These are phyloP conservation scores for Acronicta aceris DNA, from an alignment of 2,888 invertebrate genomes.

Conservation along the genomic window DNA sequence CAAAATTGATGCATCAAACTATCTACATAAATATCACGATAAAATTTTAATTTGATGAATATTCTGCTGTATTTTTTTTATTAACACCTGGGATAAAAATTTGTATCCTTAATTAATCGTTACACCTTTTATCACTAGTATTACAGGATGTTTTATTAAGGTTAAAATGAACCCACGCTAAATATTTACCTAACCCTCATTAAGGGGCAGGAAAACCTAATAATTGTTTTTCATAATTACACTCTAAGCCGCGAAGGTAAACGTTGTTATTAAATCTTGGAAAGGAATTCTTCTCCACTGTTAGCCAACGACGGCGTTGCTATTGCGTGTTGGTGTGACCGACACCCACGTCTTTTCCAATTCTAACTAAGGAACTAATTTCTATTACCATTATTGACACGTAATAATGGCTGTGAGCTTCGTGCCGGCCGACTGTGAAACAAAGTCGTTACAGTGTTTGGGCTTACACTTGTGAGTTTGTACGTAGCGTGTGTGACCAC, in stretches of 20 bases:
- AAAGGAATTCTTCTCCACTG: constrained; percentile 29
- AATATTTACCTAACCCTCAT: constrained; percentile 54
- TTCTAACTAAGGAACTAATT: constrained; percentile 71
- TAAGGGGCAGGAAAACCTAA: constrained; percentile 43
- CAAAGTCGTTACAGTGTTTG: constrained; percentile 77
- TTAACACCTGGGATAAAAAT: constrained; percentile 24
- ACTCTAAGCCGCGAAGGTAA: constrained; percentile 41
- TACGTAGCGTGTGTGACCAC: constrained; percentile 71
- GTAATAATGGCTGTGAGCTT: constrained; percentile 73
- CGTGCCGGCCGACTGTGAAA: constrained; percentile 71
- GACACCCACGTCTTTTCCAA: constrained; percentile 58
- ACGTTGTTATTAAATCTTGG: constrained; percentile 40
- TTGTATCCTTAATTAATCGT: constrained; percentile 26
- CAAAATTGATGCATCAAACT: constrained; percentile 45
- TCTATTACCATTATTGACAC: constrained; percentile 78
- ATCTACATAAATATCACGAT: constrained; percentile 45
- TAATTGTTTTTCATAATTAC: constrained; percentile 53
- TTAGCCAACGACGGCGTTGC: constrained; percentile 40
- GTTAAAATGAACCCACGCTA: constrained; percentile 38
- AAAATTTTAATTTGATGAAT: constrained; percentile 32
- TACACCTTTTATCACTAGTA: constrained; percentile 40
- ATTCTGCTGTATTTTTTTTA: constrained; percentile 23
- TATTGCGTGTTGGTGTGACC: constrained; percentile 54
- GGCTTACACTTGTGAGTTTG: constrained; percentile 60
- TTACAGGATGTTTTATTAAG: constrained; percentile 47